A percentile compares a stretch with the other conserved stretches of the same genome.
Conservation (phyloP, 2,888 invertebrate genomes). For the Cephus pygmeus region DNA sequence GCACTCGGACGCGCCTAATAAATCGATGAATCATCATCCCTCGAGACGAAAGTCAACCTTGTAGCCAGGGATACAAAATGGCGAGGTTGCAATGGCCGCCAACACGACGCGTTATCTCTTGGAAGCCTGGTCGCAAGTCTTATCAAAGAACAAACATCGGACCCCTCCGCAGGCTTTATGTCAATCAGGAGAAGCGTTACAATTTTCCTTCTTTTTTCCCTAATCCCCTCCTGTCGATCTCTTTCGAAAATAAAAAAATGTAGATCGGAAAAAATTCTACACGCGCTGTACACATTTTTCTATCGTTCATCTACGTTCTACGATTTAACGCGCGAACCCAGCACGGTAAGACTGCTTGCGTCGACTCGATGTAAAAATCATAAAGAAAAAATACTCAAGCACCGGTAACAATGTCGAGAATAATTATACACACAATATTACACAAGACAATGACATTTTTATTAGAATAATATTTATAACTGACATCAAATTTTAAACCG, state of each 20-base stretch:
- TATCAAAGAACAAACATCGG: constrained; percentile 58
- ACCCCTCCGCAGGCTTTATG: constrained; percentile 32
- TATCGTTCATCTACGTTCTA: background rate
- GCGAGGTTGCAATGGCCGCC: constrained; percentile 29
- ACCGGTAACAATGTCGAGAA: background rate
- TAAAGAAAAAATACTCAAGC: background rate
- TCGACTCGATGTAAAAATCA: background rate
- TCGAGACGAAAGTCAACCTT: constrained; percentile 10
- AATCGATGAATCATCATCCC: constrained; percentile 29
- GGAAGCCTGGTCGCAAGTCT: constrained; percentile 31
- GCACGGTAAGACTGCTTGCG: background rate
- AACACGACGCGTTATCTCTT: constrained; percentile 29
- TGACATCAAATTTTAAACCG: background rate
- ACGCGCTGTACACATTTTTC: background rate
- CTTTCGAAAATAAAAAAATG: background rate
- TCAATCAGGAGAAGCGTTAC: constrained; percentile 29
- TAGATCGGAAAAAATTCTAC: background rate
- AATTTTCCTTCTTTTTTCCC: constrained; percentile 23
- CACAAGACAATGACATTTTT: too few species aligned
- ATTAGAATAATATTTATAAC: background rate
- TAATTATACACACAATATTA: background rate
- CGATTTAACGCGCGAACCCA: background rate
- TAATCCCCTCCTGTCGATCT: background rate
- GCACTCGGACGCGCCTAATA: constrained; percentile 23
- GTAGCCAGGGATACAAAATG: constrained; percentile 38